Evolutionary conservation across 2,888 invertebrate genomes (phyloP), one percentile per base, ranked within the genome.

Genomic region (Metellina segmentata): DNA sequence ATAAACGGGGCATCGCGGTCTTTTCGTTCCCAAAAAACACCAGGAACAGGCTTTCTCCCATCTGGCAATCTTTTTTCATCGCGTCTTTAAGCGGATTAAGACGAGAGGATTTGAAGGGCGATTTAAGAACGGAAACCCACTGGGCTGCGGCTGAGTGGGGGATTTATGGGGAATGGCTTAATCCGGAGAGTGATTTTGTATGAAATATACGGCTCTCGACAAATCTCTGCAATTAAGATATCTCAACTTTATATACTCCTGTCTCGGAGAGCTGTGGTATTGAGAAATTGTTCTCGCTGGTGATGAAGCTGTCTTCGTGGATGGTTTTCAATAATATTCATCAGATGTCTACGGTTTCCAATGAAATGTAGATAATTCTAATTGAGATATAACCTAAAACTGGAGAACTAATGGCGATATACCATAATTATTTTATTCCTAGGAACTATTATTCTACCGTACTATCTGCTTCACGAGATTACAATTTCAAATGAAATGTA

Each of bases 171-270:
- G 20, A 61, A 52, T 52, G 52, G 16, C 79, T 79, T 79, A 79
- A 61, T 79, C 53, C 61, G 11, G 9, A 13, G 34, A 34, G 61
- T 79, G 79, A 61, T 79, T 79, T 61, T 20, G 2, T 61, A 79
- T 79, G 79, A 79, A 61, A 79, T 61, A 34, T 34, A 79, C 61
- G 61, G 34, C 61, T 79, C 20, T 61, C 61, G 13, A 61, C 53
- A 61, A 79, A 79, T 79, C 79, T 61, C 53, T 79, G 20, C 79
- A 79, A 79, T 61, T 79, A 79, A 79, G 79, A 61, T 16, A 79
- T 79, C 61, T 8, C 19, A n/a, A 34, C 34, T 79, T 79, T 79
- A 79, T 61, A 52, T 8, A 77, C 52, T 16, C 19, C 16, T 77
- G 49, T 19, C 77, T 4, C 34, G 34, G 34, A n/a, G 34, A 34